Percentiles rank a stretch among this genome's conserved stretches.
Conservation (phyloP, 2,797 vertebrate species). For the Acipenser ruthenus region DNA sequence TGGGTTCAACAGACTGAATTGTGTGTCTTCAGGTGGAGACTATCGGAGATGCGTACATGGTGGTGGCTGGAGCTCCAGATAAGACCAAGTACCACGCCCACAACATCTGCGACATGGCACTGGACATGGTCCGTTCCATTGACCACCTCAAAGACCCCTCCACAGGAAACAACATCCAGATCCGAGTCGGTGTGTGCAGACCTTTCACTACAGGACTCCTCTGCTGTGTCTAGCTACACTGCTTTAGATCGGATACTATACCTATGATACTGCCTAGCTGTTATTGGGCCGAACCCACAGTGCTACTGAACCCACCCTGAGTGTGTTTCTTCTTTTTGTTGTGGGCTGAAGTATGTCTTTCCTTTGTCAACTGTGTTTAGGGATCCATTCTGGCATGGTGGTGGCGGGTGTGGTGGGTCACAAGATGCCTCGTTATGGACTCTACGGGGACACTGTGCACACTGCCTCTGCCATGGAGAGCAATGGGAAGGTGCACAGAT, state of each 20-base stretch:
- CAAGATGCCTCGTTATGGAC: slow-evolving; percentile 64
- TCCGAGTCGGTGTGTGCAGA: slow-evolving; percentile 51
- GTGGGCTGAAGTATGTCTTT: not conserved
- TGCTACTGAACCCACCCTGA: too few species aligned
- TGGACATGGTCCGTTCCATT: slow-evolving; percentile 64
- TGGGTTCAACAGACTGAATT: too few species aligned
- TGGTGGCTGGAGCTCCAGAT: slow-evolving; percentile 59
- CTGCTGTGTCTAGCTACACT: too few species aligned
- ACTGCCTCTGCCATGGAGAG: slow-evolving; percentile 67
- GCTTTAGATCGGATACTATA: too few species aligned
- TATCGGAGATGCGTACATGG: slow-evolving; percentile 63
- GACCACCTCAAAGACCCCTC: slow-evolving; percentile 65
- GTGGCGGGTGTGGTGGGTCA: slow-evolving; percentile 63
- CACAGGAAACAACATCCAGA: slow-evolving; percentile 63
- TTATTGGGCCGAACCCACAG: not conserved
- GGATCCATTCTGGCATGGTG: slow-evolving; percentile 66
- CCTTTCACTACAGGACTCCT: too few species aligned
- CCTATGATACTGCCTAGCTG: too few species aligned
- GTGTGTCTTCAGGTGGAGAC: slow-evolving; percentile 52
- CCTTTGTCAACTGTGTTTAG: slow-evolving; percentile 28
- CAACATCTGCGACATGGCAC: slow-evolving; percentile 67
- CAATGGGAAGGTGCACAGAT: slow-evolving; percentile 50
- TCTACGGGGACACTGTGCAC: slow-evolving; percentile 63
- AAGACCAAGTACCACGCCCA: slow-evolving; percentile 65
- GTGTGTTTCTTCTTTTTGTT: not conserved